Base-by-base conservation (phyloP, 2,888 invertebrate species). In the Pachycephus smyrnensis region DNA sequence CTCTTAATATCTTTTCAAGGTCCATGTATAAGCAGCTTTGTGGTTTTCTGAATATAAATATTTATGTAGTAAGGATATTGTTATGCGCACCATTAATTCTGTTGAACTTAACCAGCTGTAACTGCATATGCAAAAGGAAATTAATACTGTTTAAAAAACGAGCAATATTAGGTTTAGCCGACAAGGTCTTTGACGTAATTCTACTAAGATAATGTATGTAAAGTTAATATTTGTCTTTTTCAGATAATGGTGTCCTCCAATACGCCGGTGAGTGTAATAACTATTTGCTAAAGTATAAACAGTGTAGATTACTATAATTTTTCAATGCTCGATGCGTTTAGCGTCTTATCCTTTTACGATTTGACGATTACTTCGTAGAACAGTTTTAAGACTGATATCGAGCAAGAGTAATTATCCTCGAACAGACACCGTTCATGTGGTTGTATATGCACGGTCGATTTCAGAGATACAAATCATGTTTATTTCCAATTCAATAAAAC, bases 241-340 rank as follows among this genome's bases (percentile, higher is more conserved):
- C 90, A 91, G 91, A 90, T 89, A 87, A 91, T 91, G 90, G 91
- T 90, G 85, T 90, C 91, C 84, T 89, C 91, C 78, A 90, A 88
- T 79, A 86, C 88, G 80, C 91, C 91, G 90, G 91, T 91, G 87
- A 91, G 91, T 83, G 31, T 68, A 73, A 74, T 12, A 33, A 71
- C 35, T 75, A n/a, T 77, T 75, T 75, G 2, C 75, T 37, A 68
- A 75, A 68, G 86, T 87, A 71, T 23, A 23, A 40, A 40, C 15
- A 23, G 23, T 40, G 6, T 2, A 23, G 40, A 40, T 6, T 40
- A 40, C 23, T 40, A 9, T 40, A 23, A 6, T 40, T 6, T 11
- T 12, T 15, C 31, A 15, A 30, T 30, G 69, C 78, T 78, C 75
- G 37, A 30, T 73, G 33, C 55, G 36, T 75, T 73, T 78, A 68